Evolutionary conservation across 2,113 vertebrate species (phyloP).

Genomic region (Ia io): DNA sequence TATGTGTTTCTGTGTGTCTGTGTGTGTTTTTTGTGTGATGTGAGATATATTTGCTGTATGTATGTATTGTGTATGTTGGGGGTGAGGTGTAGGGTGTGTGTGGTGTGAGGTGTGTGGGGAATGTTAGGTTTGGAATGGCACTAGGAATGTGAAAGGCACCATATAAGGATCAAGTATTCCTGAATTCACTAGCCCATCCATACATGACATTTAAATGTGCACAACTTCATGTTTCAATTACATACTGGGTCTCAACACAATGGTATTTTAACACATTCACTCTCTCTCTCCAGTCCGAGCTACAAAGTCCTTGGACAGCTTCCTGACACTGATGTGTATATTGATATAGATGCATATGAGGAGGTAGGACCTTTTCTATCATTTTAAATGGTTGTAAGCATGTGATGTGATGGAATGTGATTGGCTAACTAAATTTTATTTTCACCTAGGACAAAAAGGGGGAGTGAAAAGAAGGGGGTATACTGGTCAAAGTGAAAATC

Average conservation of each 20-base stretch:
- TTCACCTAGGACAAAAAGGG: background rate
- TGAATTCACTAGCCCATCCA: background rate
- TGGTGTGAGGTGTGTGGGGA: background rate
- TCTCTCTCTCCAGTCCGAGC: conserved; percentile 85
- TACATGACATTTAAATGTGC: background rate
- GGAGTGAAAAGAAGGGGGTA: background rate
- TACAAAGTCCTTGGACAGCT: conserved; percentile 91
- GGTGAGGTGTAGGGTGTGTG: background rate
- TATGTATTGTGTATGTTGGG: background rate
- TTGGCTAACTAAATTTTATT: background rate
- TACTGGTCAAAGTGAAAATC: background rate
- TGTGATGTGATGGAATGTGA: background rate
- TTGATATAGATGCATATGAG: conserved; percentile 90
- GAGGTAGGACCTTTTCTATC: conserved; percentile 84
- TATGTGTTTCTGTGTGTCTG: background rate
- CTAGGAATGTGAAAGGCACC: background rate
- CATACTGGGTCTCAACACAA: background rate
- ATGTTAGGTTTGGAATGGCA: background rate
- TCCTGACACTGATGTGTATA: conserved; percentile 91
- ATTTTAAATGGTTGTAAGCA: background rate
- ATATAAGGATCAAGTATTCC: background rate
- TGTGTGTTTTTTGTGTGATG: background rate
- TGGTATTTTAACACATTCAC: background rate
- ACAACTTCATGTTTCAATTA: background rate
- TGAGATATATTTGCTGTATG: background rate